Base-by-base conservation (phyloP, 2,888 invertebrate genomes). In the Standfussiana lucernea region DNA sequence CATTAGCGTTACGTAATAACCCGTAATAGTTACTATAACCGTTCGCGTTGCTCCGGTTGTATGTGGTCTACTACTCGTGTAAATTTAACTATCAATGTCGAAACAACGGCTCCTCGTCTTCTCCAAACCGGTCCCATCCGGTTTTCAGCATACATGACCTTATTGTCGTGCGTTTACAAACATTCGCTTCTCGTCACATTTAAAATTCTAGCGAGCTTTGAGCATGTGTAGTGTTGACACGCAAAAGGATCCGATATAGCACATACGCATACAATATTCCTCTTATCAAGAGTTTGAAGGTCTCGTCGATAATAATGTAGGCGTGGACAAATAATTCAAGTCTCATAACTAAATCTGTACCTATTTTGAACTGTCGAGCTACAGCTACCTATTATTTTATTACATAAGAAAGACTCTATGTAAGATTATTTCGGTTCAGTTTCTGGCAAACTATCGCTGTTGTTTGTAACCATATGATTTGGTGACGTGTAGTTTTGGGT, bases 231-330 rank as follows among this genome's bases (percentile, higher is more conserved):
- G 59, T 83, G 80, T 84, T 84, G 80, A 87, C 86, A 78, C 76
- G 79, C 70, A 75, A 75, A 83, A 84, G 79, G 78, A 88, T 82
- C 70, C 75, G 68, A 78, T 77, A 56, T n/a, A 47, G 71, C 77
- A 65, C 67, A 69, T 66, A 72, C 85, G 72, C 77, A 72, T 72
- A 66, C 66, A 42, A 77, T 86, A 82, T 79, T 85, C 85, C 83
- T 89, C 87, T 93, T 92, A 92, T 91, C 92, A 89, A 82, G 70
- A 87, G 84, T 89, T 86, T 90, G 90, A 92, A 93, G 92, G 92
- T 88, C 88, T 85, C 71, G 62, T 74, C 81, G 85, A 89, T 89
- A 87, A 83, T 79, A 78, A 79, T 64, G 64, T 74, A 71, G 50
- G 68, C 79, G 69, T 75, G 62, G 62, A 72, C 65, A 70, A 83